A percentile compares a stretch with the other conserved stretches of the same genome.
These are phyloP conservation scores for Nowickia ferox DNA, from an alignment of 2,888 invertebrate genomes.

Conservation along the genomic window DNA sequence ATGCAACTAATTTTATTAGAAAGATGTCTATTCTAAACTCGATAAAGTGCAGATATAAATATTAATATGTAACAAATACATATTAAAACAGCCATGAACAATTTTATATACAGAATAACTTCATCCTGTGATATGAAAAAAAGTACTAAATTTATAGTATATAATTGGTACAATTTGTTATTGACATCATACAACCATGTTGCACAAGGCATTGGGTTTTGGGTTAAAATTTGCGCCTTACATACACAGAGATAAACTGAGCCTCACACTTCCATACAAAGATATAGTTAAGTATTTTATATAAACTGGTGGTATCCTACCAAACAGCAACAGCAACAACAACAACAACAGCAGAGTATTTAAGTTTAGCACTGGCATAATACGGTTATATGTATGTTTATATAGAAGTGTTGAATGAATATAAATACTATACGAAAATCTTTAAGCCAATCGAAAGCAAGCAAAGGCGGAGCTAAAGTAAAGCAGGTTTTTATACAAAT, in stretches of 20 bases:
- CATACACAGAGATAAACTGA: constrained; percentile 68
- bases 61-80: too few species aligned
- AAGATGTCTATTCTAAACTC: too few species aligned
- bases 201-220: background rate
- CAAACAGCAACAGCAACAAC: constrained; percentile 51
- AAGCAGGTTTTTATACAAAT: constrained; percentile 78
- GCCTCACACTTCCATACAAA: constrained; percentile 38
- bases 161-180: too few species aligned
- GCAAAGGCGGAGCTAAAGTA: constrained; percentile 80
- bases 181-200: background rate
- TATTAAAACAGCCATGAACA: too few species aligned
- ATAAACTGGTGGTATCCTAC: constrained; percentile 50
- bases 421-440: constrained; percentile 72
- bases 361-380: constrained; percentile 46
- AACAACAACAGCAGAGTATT: constrained; percentile 49
- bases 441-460: constrained; percentile 80
- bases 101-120: too few species aligned
- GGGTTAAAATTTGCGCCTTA: background rate
- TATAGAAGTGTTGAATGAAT: constrained; percentile 29
- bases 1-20: too few species aligned
- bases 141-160: too few species aligned
- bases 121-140: too few species aligned
- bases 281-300: background rate
- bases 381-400: constrained; percentile 21
- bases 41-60: too few species aligned